Evolutionary conservation across 2,888 invertebrate species (phyloP), one percentile per base, ranked within the genome.

Genomic region (Panorpa germanica): DNA sequence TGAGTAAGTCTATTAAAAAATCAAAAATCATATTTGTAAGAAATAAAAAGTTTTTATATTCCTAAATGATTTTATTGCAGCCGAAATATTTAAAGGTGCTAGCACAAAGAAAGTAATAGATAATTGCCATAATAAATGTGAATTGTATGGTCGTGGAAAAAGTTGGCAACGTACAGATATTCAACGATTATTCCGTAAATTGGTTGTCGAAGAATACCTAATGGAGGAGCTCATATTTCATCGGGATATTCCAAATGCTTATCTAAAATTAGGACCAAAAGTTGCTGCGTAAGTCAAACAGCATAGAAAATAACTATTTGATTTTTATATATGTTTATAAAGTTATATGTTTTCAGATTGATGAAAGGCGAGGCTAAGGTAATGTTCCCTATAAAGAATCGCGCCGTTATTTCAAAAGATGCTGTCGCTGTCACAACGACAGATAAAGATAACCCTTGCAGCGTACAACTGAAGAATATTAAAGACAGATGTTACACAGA

Each of bases 181-280:
- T 7, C 80, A 82, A 45, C 63, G 91, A 1, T 58, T 95, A 25
- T 50, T 93, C 30, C 73, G 82, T 10, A 73, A 81, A 48, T 59
- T 95, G 47, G 72, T 90, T 5, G 63, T 82, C 24, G 76, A 83
- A 32, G 74, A 73, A 1, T 65, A 74, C 45, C 55, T 95, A 15
- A 60, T 62, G 4, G 86, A 90, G 57, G 65, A 72, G 21, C 58
- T 86, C 37, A 66, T 75, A 35, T 67, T 80, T 33, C 70, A 62
- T 29, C 71, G 74, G 35, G 80, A 88, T 42, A 82, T 85, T 45
- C 76, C 85, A 5, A 71, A 73, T 42, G 78, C 82, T 0, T 93
- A 93, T 51, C 50, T 90, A 16, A 68, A 68, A 45, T 55, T 77
- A 14, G 93, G 91, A 2, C 64, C 67, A 0, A 68, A 71, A 40